Evolutionary conservation across 2,797 vertebrate genomes (phyloP).

Genomic region (Liparis tanakae): DNA sequence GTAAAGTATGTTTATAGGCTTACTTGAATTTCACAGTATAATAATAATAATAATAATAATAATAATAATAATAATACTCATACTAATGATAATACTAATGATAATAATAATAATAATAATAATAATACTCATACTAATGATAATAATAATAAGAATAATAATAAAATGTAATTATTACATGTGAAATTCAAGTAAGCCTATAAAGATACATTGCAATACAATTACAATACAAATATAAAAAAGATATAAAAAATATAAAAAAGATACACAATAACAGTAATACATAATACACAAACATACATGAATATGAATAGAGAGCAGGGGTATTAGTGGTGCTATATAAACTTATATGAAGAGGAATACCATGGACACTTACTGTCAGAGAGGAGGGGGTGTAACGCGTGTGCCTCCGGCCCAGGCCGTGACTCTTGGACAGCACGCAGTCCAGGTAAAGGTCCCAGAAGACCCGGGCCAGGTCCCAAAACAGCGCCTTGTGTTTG

Average conservation of each 20-base stretch:
- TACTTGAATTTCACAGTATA: background rate
- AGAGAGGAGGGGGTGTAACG: constrained; percentile 74
- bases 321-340: background rate
- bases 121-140: background rate
- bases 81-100: too few species aligned
- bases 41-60: background rate
- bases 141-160: too few species aligned
- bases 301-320: background rate
- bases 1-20: background rate
- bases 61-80: background rate
- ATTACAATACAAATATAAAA: too few species aligned
- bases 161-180: too few species aligned
- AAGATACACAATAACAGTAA: background rate
- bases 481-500: constrained; percentile 91
- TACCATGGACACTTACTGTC: constrained; percentile 75
- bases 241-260: too few species aligned
- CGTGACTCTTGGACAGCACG: constrained; percentile 91
- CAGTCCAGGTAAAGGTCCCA: constrained; percentile 96
- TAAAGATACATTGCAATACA: too few species aligned
- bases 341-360: background rate
- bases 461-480: constrained; percentile 95
- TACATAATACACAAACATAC: background rate
- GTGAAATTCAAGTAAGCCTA: too few species aligned
- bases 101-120: background rate
- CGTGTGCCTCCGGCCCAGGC: constrained; percentile 87